Evolutionary conservation across 2,888 invertebrate species (phyloP).

Genomic region (Nudaria mundana): DNA sequence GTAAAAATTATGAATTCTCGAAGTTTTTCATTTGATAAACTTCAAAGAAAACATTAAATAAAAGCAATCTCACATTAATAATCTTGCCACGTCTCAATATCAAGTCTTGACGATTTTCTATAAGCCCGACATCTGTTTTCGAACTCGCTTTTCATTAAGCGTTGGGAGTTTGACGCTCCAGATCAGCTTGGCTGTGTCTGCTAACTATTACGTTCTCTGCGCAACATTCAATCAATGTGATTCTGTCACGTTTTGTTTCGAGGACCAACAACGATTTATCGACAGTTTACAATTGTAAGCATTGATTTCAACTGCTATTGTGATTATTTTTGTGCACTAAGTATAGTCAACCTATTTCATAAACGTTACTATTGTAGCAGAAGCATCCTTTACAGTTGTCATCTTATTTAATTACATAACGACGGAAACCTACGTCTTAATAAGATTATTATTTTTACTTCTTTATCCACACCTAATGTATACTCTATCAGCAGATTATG

Average conservation of each 20-base stretch:
- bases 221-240: constrained; percentile 46
- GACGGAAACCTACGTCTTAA: no score
- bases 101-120: constrained; percentile 39
- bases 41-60: constrained; percentile 10
- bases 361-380: no score
- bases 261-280: constrained; percentile 20
- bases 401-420: no score
- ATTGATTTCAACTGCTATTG: no score
- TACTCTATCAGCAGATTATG: no score
- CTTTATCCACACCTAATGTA: no score
- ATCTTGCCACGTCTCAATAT: constrained; percentile 24
- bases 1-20: background rate
- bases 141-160: constrained; percentile 51
- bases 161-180: constrained; percentile 29
- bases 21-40: background rate
- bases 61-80: constrained; percentile 9
- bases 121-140: constrained; percentile 43
- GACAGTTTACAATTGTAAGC: constrained; percentile 5
- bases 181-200: constrained; percentile 40
- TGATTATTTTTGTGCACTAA: no score
- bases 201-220: constrained; percentile 44
- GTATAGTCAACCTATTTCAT: no score
- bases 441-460: no score
- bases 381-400: no score
- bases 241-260: constrained; percentile 39